These are phyloP conservation scores for Tichodroma muraria DNA, from an alignment of 2,113 vertebrate species.

Conservation along the genomic window DNA sequence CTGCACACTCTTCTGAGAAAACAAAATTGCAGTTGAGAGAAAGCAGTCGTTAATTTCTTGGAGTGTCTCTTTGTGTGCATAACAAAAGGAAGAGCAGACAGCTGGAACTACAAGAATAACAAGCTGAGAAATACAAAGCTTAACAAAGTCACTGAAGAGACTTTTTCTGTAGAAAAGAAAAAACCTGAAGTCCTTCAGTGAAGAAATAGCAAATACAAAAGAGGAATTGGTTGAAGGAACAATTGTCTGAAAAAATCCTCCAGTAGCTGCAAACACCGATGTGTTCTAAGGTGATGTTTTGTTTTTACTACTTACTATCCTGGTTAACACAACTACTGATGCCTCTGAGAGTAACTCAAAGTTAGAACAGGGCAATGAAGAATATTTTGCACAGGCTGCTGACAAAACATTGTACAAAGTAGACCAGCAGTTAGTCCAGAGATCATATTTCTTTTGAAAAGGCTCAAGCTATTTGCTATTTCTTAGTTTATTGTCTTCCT, in stretches of 20 bases:
- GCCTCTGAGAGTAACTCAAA: not conserved
- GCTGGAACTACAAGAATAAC: not conserved
- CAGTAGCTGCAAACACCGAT: not conserved
- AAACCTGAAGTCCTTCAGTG: not conserved
- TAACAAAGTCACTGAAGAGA: not conserved
- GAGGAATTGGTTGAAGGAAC: not conserved
- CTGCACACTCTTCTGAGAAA: not conserved
- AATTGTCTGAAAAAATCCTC: not conserved
- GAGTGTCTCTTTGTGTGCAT: not conserved
- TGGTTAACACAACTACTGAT: not conserved
- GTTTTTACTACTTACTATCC: not conserved
- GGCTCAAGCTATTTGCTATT: not conserved
- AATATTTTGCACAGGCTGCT: not conserved
- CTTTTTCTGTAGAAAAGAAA: not conserved
- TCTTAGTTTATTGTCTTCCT: not conserved
- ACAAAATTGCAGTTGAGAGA: not conserved
- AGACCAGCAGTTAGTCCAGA: not conserved
- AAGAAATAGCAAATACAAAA: not conserved
- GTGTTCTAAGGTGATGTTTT: not conserved
- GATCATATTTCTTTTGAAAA: not conserved
- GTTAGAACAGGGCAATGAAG: not conserved
- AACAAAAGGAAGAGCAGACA: conserved; percentile 2
- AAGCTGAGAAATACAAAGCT: not conserved
- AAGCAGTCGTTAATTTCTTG: not conserved
- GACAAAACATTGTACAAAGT: not conserved